Conservation (phyloP, 2,888 invertebrate species). For the Aspidiotus rigidus region DNA sequence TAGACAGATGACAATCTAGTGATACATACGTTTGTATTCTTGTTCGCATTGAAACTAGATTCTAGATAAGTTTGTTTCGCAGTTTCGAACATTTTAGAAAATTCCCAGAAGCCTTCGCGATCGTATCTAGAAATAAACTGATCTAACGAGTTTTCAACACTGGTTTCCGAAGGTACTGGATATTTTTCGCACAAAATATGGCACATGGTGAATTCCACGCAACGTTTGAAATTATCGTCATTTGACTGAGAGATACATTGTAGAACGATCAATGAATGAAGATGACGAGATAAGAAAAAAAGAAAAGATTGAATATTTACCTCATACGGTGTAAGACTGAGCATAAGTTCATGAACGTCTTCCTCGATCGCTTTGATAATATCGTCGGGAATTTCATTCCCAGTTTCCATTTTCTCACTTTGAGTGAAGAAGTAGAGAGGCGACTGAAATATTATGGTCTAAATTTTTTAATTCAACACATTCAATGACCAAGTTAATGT, state of each 20-base stretch:
- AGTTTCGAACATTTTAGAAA: not conserved
- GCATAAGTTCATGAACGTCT: not conserved
- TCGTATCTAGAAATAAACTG: not conserved
- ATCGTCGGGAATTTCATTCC: not conserved
- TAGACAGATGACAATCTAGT: not conserved
- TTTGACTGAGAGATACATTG: not conserved
- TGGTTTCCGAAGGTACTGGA: not conserved
- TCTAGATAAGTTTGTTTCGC: not conserved
- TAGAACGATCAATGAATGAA: not conserved
- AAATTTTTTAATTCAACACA: too few relatives aligned
- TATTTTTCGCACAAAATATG: not conserved
- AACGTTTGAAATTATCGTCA: not conserved
- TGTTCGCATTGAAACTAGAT: not conserved
- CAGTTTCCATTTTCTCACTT: too few relatives aligned
- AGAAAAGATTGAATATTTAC: not conserved
- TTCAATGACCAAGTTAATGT: too few relatives aligned
- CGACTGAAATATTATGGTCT: too few relatives aligned
- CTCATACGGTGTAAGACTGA: not conserved
- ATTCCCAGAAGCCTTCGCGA: not conserved
- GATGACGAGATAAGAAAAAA: not conserved
- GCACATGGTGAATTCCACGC: not conserved
- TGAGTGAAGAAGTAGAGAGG: too few relatives aligned
- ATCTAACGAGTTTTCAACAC: not conserved
- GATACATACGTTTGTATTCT: not conserved
- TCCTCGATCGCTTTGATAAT: not conserved